These are phyloP conservation scores for Allygus modestus DNA, from an alignment of 2,888 invertebrate genomes.

Conservation along the genomic window DNA sequence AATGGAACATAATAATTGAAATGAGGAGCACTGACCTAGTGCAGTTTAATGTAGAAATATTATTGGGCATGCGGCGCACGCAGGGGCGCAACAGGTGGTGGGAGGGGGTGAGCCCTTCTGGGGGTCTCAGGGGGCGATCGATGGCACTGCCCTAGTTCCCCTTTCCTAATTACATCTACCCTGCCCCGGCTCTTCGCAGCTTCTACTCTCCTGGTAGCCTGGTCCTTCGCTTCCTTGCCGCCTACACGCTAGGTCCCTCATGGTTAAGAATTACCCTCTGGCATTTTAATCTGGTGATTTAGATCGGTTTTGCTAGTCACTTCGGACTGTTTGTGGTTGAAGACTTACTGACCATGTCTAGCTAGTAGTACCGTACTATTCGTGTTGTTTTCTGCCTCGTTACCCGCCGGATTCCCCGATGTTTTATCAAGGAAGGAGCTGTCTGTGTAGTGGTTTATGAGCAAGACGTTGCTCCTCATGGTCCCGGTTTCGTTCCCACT, in stretches of 20 bases:
- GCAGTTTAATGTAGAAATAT: slow-evolving; percentile 60
- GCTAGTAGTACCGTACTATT: too few species aligned
- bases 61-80: slow-evolving; percentile 57
- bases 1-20: slow-evolving; percentile 60
- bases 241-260: background rate
- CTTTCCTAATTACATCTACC: slow-evolving; percentile 44
- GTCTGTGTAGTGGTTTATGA: too few species aligned
- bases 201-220: slow-evolving; percentile 45
- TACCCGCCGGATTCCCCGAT: too few species aligned
- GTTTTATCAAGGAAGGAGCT: too few species aligned
- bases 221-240: slow-evolving; percentile 1
- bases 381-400: too few species aligned
- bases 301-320: too few species aligned
- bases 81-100: slow-evolving; percentile 2
- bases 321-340: too few species aligned
- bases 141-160: slow-evolving; percentile 57
- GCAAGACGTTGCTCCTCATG: too few species aligned
- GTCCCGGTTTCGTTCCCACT: too few species aligned
- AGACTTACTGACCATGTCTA: too few species aligned
- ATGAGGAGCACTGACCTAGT: slow-evolving; percentile 54
- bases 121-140: slow-evolving; percentile 4
- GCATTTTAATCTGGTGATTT: too few species aligned
- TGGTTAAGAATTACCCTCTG: too few species aligned
- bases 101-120: background rate
- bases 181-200: background rate